These are phyloP conservation scores for Papilio helenus DNA, from an alignment of 1,140 invertebrate genomes.

Conservation along the genomic window DNA sequence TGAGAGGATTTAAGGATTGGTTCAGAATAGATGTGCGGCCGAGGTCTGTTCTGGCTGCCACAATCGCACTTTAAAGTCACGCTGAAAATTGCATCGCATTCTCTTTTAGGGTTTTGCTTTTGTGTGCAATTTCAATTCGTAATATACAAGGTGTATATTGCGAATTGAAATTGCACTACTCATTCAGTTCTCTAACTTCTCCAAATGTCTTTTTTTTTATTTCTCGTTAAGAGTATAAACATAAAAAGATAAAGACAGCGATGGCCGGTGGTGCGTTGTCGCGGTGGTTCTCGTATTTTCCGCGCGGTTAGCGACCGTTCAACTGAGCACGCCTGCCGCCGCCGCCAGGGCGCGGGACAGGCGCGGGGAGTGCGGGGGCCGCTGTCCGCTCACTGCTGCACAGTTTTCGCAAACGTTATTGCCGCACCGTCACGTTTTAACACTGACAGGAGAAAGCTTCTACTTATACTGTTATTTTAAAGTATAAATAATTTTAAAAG, in stretches of 20 bases:
- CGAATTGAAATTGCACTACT: too few species aligned
- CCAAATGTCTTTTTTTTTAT: not conserved
- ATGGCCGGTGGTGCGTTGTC: not conserved
- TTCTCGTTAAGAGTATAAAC: not conserved
- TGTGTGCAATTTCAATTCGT: not conserved
- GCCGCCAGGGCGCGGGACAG: not conserved
- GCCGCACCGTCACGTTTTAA: not conserved
- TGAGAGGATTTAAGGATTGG: not conserved
- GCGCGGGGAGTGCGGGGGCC: not conserved
- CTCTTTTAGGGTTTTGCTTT: not conserved
- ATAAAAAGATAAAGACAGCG: conserved; percentile 2
- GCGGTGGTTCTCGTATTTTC: not conserved
- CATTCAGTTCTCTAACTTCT: too few species aligned
- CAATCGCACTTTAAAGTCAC: not conserved
- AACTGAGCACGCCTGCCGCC: not conserved
- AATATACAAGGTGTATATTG: not conserved
- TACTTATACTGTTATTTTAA: not conserved
- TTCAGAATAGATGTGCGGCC: not conserved
- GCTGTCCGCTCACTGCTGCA: conserved; percentile 4
- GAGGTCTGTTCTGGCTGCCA: not conserved
- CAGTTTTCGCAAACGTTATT: not conserved
- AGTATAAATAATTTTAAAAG: not conserved
- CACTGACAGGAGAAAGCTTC: not conserved
- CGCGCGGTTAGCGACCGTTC: not conserved
- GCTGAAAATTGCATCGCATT: not conserved